Evolutionary conservation across 92 coral and sea anemone species (phyloP), one percentile per base, ranked within the genome.

Genomic region (Porites evermanni): DNA sequence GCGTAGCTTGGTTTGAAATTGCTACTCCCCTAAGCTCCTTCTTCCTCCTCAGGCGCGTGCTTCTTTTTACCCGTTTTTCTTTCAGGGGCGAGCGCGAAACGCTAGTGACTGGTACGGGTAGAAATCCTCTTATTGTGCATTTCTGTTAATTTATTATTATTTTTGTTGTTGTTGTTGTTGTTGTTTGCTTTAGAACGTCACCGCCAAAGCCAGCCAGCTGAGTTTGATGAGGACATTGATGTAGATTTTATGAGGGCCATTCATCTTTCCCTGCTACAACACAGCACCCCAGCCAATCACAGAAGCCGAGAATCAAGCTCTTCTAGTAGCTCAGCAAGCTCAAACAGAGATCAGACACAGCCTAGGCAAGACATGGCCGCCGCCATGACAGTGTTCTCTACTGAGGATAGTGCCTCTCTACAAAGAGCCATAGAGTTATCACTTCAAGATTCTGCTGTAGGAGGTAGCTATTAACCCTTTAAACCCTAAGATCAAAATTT

Each of bases 371-470:
- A 38, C 47, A 38, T 38, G 47, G 47, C 47, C 7, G 47, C 47
- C 47, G 47, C 47, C 47, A 38, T 82, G 53, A 72, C 84, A n/a
- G 50, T 74, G 12, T 78, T 83, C n/a, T 88, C 90, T 50, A 90
- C 80, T 2, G 92, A 72, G 11, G 98, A 94, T 47, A 86, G 89
- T 19, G 86, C 98, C 6, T 91, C 96, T 44, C 86, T 95, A 76
- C 99, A 95, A 53, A 93, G 82, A 76, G 99, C 99, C 18, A 89
- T 97, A 29, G 99, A 97, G 84, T 59, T 97, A 83, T 97, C 99
- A 1, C 94, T 91, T 51, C 81, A 71, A 81, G 88, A 86, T 23
- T 76, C 84, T 29, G 77, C 84, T 67, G 77, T 59, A 32, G 86
- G 71, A 78, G 86, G 47, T 38, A 38, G 5, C 47, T 38, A 38